Evolutionary conservation across 2,888 invertebrate genomes (phyloP).

Genomic region (Machimus atricapillus): DNA sequence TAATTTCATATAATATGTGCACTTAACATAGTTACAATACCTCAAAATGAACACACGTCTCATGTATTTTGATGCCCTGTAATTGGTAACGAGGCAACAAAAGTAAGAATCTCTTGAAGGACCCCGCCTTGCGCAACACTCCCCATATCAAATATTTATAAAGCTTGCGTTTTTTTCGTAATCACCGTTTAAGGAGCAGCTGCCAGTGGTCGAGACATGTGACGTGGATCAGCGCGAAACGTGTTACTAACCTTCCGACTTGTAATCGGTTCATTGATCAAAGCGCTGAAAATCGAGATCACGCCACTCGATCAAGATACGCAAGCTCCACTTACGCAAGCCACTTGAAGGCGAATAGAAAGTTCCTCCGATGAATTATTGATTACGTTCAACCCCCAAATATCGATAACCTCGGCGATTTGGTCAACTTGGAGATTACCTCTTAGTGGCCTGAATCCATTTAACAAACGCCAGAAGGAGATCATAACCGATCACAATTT

Average conservation of each 20-base stretch:
- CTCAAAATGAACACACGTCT: neutral
- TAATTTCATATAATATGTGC: neutral
- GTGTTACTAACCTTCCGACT: neutral
- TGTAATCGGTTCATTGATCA: conserved; percentile 12
- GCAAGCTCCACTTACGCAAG: neutral
- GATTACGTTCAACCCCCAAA: conserved; percentile 19
- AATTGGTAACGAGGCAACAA: neutral
- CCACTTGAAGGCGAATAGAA: conserved; percentile 20
- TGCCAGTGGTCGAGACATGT: neutral
- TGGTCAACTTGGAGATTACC: neutral
- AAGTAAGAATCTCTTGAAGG: neutral
- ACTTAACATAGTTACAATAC: neutral
- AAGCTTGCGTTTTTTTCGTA: neutral
- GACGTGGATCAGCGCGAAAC: neutral
- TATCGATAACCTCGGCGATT: neutral
- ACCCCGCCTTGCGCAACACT: neutral
- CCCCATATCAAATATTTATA: neutral
- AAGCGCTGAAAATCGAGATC: neutral
- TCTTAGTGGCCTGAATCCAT: neutral
- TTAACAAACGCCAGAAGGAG: neutral
- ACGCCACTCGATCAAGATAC: neutral
- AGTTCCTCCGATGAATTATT: conserved; percentile 18
- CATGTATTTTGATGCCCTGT: neutral
- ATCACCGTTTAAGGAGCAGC: neutral
- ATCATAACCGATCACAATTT: neutral